Conservation (phyloP, 2,888 invertebrate species). For the Steromphala cineraria region DNA sequence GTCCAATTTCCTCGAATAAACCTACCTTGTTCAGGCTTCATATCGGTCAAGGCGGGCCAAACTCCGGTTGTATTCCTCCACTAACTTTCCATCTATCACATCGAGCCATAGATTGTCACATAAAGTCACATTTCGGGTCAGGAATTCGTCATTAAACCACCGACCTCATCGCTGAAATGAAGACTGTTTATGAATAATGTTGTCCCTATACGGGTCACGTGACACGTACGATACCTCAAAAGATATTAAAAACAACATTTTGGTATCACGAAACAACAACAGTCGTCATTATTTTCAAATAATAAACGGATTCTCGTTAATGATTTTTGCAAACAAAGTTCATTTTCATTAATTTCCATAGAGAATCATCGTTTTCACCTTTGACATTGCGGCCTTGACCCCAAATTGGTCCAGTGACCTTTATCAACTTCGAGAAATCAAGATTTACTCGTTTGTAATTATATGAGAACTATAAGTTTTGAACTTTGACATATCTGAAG, state of each 20-base stretch:
- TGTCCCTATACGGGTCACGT: conserved; percentile 22
- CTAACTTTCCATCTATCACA: background rate
- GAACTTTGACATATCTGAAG: no score
- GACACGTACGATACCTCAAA: background rate
- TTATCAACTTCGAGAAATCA: background rate
- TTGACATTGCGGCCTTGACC: background rate
- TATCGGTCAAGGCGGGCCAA: background rate
- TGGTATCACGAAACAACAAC: background rate
- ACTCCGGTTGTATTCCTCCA: background rate
- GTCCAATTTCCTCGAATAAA: background rate
- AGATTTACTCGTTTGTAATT: background rate
- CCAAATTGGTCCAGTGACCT: background rate
- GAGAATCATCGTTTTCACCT: background rate
- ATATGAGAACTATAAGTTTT: no score
- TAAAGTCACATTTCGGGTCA: background rate
- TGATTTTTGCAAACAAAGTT: background rate
- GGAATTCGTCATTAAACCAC: background rate
- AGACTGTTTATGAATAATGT: conserved; percentile 27
- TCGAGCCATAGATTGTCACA: background rate
- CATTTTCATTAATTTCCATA: background rate
- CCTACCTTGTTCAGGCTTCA: background rate
- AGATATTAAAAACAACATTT: background rate
- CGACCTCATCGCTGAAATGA: background rate
- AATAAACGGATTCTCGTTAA: background rate
- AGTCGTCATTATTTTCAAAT: background rate